A percentile compares a stretch with the other conserved stretches of the same genome.
Evolutionary conservation across 2,113 vertebrate species (phyloP).

Genomic region (Macquaria australasica): DNA sequence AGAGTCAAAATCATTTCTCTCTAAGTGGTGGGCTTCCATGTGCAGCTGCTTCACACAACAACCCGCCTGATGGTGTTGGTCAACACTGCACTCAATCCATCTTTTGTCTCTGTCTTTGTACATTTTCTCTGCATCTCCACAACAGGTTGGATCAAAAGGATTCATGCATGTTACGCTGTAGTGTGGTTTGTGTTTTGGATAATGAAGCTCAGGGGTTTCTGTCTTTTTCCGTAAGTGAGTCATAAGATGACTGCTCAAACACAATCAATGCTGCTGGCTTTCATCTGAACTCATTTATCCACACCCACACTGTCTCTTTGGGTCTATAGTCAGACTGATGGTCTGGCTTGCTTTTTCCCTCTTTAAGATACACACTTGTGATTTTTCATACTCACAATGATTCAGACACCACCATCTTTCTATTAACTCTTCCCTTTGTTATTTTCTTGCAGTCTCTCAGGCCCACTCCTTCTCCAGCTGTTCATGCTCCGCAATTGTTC

Average conservation of each 20-base stretch:
- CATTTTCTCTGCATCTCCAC: slow-evolving; percentile 11
- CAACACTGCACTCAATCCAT: background rate
- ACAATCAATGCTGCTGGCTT: slow-evolving; percentile 51
- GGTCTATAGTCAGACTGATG: slow-evolving; percentile 22
- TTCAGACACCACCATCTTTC: slow-evolving; percentile 19
- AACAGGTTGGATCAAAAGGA: slow-evolving; percentile 19
- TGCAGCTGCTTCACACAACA: slow-evolving; percentile 41
- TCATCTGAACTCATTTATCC: slow-evolving; percentile 60
- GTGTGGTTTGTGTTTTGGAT: slow-evolving; percentile 44
- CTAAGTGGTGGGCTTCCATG: slow-evolving; percentile 37
- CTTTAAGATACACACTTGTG: slow-evolving; percentile 23
- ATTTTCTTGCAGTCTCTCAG: slow-evolving; percentile 7
- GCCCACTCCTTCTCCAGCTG: slow-evolving; percentile 7
- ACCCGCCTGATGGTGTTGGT: slow-evolving; percentile 12
- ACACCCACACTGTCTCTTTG: slow-evolving; percentile 44
- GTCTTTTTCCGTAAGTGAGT: slow-evolving; percentile 31
- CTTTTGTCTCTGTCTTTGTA: slow-evolving; percentile 29
- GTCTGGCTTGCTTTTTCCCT: slow-evolving; percentile 13
- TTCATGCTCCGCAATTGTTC: slow-evolving; percentile 37
- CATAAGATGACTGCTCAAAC: slow-evolving; percentile 40
- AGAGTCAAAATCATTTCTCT: slow-evolving; percentile 42
- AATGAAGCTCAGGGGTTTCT: slow-evolving; percentile 38
- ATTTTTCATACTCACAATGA: slow-evolving; percentile 26
- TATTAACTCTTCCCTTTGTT: slow-evolving; percentile 34
- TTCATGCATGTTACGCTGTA: background rate